A percentile compares a stretch with the other conserved stretches of the same genome.
Evolutionary conservation across 2,888 invertebrate genomes (phyloP).

Genomic region (Eristalis intricaria): DNA sequence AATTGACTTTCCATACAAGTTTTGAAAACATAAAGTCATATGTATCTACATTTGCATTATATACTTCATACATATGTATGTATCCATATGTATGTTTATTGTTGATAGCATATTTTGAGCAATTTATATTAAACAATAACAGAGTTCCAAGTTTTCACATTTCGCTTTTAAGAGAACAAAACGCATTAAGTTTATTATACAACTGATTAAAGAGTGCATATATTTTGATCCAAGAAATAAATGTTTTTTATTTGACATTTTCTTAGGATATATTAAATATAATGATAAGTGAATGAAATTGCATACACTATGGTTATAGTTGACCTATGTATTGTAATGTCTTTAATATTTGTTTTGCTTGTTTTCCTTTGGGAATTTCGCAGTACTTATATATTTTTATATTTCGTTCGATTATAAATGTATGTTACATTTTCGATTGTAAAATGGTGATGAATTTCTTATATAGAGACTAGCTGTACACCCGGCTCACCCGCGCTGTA

Average conservation of each 20-base stretch:
- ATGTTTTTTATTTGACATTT: constrained; percentile 3
- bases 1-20: constrained; percentile 17
- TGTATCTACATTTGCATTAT: background rate
- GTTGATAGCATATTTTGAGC: constrained; percentile 41
- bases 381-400: no score
- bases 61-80: background rate
- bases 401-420: no score
- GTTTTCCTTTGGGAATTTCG: no score
- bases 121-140: background rate
- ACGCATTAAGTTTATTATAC: constrained; percentile 35
- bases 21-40: background rate
- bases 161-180: constrained; percentile 31
- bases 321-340: no score
- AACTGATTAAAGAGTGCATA: constrained; percentile 7
- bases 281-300: background rate
- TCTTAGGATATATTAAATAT: no score
- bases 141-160: constrained; percentile 27
- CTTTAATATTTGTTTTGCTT: background rate
- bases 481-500: no score
- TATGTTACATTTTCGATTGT: no score
- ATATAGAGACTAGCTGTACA: no score
- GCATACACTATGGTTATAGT: background rate
- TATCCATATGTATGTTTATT: constrained; percentile 15
- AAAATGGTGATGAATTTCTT: no score
- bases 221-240: constrained; percentile 40